These are phyloP conservation scores for Hydractinia echinata DNA, from an alignment of 30 jellyfish, hydroid and myxozoan species.

Conservation along the genomic window DNA sequence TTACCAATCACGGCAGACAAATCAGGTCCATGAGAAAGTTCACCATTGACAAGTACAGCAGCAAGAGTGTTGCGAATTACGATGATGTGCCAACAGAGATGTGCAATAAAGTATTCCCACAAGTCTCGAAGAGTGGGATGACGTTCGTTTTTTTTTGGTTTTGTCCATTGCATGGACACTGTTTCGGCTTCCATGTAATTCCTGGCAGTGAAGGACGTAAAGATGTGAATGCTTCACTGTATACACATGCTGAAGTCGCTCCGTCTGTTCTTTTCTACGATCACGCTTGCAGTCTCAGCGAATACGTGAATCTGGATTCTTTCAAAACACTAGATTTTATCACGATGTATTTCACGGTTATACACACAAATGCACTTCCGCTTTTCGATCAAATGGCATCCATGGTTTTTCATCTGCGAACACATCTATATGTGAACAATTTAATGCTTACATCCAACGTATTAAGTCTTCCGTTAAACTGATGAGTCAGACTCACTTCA, in stretches of 20 bases:
- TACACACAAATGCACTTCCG: conserved; percentile 13
- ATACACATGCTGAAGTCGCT: conserved; percentile 17
- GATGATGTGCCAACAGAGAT: conserved; percentile 9
- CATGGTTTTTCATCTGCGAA: not conserved
- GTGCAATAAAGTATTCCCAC: not conserved
- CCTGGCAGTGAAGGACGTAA: conserved; percentile 16
- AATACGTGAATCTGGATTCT: conserved; percentile 19
- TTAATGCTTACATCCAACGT: not conserved
- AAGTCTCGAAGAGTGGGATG: conserved; percentile 3
- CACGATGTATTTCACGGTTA: conserved; percentile 16
- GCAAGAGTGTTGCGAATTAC: not conserved
- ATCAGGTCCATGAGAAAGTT: conserved; percentile 11
- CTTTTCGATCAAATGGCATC: conserved; percentile 13
- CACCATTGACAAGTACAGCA: not conserved
- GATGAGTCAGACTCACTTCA: conserved; percentile 11
- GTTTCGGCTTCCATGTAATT: not conserved
- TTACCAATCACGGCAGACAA: conserved; percentile 10
- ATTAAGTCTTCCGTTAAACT: not conserved
- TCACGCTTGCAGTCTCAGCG: conserved; percentile 1
- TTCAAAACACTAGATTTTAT: not conserved
- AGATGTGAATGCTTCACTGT: conserved; percentile 11
- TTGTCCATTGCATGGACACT: no score
- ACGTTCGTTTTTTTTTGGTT: no score
- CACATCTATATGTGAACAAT: conserved; percentile 17
- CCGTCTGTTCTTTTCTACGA: not conserved